These are phyloP conservation scores for Lepidostoma basale DNA, from an alignment of 1,140 invertebrate species.

Conservation along the genomic window DNA sequence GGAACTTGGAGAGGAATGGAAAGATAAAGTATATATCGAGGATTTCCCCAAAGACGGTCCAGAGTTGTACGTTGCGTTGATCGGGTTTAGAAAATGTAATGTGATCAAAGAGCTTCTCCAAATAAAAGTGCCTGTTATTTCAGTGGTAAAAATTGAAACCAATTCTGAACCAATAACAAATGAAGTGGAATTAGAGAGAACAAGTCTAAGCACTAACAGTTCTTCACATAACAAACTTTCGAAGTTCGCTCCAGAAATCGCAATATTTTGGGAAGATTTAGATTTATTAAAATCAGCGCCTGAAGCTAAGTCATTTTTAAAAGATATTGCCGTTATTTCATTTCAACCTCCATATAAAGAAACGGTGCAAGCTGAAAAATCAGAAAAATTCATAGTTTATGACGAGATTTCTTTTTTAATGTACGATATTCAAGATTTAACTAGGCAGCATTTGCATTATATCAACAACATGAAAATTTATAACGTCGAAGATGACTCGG, in stretches of 20 bases:
- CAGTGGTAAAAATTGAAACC: slow-evolving; percentile 55
- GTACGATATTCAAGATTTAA: slow-evolving; percentile 62
- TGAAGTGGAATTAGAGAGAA: slow-evolving; percentile 1
- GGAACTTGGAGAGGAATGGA: slow-evolving; percentile 63
- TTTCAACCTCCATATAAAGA: slow-evolving; percentile 54
- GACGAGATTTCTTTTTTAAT: slow-evolving; percentile 59
- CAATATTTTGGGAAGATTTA: slow-evolving; percentile 54
- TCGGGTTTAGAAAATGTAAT: slow-evolving; percentile 59
- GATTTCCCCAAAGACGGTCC: slow-evolving; percentile 61
- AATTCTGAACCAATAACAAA: background rate
- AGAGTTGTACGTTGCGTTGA: slow-evolving; percentile 61
- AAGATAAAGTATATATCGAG: slow-evolving; percentile 59
- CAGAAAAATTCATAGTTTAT: slow-evolving; percentile 54
- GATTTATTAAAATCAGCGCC: slow-evolving; percentile 47
- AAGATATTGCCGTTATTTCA: slow-evolving; percentile 56
- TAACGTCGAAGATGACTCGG: slow-evolving; percentile 46
- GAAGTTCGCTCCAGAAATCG: slow-evolving; percentile 47
- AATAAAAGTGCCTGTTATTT: slow-evolving; percentile 57
- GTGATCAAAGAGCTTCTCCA: slow-evolving; percentile 56
- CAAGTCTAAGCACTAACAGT: background rate
- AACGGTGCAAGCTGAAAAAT: slow-evolving; percentile 48
- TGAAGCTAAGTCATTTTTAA: slow-evolving; percentile 49
- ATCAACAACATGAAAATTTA: slow-evolving; percentile 58
- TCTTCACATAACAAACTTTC: slow-evolving; percentile 1
- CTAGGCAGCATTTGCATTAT: slow-evolving; percentile 57